Base-by-base conservation (phyloP, 2,888 invertebrate species). In the Alviniconcha strummeri region DNA sequence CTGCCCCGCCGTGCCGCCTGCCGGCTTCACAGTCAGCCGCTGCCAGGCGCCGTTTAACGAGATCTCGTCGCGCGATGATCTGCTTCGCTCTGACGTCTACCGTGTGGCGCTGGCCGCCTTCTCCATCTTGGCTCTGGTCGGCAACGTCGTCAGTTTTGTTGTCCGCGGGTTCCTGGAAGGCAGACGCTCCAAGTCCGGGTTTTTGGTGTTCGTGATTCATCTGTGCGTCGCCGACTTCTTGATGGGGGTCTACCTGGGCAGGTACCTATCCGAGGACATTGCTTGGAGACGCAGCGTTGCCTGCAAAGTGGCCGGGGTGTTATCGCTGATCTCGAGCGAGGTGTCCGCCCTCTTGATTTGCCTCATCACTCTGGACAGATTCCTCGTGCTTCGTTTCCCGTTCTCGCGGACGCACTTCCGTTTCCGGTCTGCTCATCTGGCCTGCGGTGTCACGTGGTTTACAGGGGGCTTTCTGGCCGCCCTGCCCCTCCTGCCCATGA, bases 141-240 rank as follows among this genome's bases (percentile, higher is more conserved):
- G 84, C 8, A 84, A 84, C 83, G 36, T 76, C n/a, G 64, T 80
- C 4, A 79, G 71, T 5, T 76, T 82, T 19, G 60, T 82, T 56
- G 76, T 84, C 36, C 84, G n/a, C 76, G 82, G 69, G 17, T 69
- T 4, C 64, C 91, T 83, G 87, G 90, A 83, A 36, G 56, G 1
- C n/a, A 36, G 36, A 11, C n/a, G 67, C 1, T 36, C 80, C 9
- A 54, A 69, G 5, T 77, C 76, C 17, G 76, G 57, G 0, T 84
- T 84, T 54, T 80, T 74, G 60, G 60, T 83, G 19, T 80, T 85
- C 54, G 71, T 85, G 19, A 57, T 76, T 6, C 80, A 84, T 55
- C 69, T 85, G 52, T 82, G 80, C 36, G 81, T 72, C 0, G 80
- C 84, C 1, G 85, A 85, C 36, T 80, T 82, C 52, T 67, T 85